A percentile compares a stretch with the other conserved stretches of the same genome.
Evolutionary conservation across 2,888 invertebrate genomes (phyloP).

Genomic region (Frankliniella intonsa): DNA sequence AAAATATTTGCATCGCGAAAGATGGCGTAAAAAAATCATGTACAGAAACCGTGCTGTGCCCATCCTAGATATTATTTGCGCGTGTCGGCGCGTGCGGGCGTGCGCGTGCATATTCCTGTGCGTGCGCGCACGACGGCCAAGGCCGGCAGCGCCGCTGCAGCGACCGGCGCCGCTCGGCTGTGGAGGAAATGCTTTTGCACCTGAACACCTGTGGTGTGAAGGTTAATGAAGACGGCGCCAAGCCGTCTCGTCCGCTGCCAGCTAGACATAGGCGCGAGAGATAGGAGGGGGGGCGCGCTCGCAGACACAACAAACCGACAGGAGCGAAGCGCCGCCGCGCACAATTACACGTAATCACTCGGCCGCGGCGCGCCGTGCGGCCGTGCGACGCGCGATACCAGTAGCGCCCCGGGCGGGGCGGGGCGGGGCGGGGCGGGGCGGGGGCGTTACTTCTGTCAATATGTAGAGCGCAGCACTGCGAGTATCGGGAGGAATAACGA

Average conservation of each 20-base stretch:
- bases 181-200: conserved; percentile 8
- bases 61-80: neutral
- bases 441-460: no score
- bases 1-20: no score
- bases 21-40: no score
- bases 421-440: no score
- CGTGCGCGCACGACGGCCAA: neutral
- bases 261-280: neutral
- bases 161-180: neutral
- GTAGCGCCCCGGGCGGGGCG: no score
- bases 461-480: no score
- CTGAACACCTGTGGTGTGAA: conserved; percentile 17
- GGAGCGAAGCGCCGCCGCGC: no score
- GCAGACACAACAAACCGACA: no score
- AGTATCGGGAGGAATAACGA: no score
- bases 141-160: neutral
- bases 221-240: conserved; percentile 16
- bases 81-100: neutral
- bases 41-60: neutral
- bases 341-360: no score
- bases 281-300: neutral
- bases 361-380: no score
- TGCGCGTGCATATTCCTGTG: neutral
- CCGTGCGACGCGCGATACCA: no score
- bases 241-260: neutral